A percentile compares a stretch with the other conserved stretches of the same genome.
Evolutionary conservation across 2,888 invertebrate species (phyloP).

Genomic region (Achlya flavicornis): DNA sequence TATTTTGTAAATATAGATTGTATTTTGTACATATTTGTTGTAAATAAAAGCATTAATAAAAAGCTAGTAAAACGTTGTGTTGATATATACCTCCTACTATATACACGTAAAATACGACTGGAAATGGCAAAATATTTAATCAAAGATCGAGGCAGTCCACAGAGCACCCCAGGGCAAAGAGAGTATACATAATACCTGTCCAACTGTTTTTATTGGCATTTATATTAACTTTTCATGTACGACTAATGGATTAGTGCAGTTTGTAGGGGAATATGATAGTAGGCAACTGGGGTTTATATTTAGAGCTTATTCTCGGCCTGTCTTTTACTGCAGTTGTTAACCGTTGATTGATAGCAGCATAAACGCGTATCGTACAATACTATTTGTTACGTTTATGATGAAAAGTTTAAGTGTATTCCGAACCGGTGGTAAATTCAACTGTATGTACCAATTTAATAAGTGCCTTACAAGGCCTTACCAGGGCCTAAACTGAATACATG

Average conservation of each 20-base stretch:
- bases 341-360: not conserved
- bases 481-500: too few species aligned
- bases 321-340: constrained; percentile 7
- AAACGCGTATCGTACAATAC: constrained; percentile 3
- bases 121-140: too few species aligned
- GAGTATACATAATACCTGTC: constrained; percentile 54
- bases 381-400: not conserved
- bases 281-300: constrained; percentile 8
- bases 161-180: constrained; percentile 54
- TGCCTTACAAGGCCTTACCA: too few species aligned
- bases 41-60: too few species aligned
- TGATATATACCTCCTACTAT: too few species aligned
- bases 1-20: too few species aligned
- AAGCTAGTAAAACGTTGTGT: too few species aligned
- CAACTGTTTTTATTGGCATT: constrained; percentile 67
- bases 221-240: constrained; percentile 77
- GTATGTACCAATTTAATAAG: too few species aligned
- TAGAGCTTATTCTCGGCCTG: not conserved
- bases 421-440: too few species aligned
- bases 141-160: not conserved
- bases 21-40: too few species aligned
- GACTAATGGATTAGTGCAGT: constrained; percentile 76
- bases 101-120: too few species aligned
- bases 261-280: constrained; percentile 48
- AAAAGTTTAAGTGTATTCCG: too few species aligned